Evolutionary conservation across 2,888 invertebrate species (phyloP).

Genomic region (Drosophila sordidula): DNA sequence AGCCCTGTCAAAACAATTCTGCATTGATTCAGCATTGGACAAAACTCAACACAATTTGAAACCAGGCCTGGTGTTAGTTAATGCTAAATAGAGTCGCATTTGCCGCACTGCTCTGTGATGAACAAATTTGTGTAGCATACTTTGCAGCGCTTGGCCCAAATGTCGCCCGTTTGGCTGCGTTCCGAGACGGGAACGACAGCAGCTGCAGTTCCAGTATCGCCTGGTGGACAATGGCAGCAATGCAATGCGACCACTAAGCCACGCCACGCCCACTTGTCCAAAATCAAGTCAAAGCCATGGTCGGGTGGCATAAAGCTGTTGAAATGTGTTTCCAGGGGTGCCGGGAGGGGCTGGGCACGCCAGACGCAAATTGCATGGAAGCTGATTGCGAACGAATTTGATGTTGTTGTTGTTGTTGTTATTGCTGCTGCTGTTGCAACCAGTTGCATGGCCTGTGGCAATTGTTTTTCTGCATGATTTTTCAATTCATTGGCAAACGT

Average conservation of each 20-base stretch:
- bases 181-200: slow-evolving; percentile 1
- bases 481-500: slow-evolving; percentile 41
- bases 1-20: slow-evolving; percentile 2
- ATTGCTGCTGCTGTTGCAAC: slow-evolving; percentile 34
- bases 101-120: slow-evolving; percentile 4
- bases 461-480: slow-evolving; percentile 63
- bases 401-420: neutral
- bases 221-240: slow-evolving; percentile 1
- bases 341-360: neutral
- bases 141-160: slow-evolving; percentile 23
- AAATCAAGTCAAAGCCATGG: slow-evolving; percentile 25
- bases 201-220: slow-evolving; percentile 5
- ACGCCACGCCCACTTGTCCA: slow-evolving; percentile 2
- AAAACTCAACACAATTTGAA: slow-evolving; percentile 23
- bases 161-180: slow-evolving; percentile 1
- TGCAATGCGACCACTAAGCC: slow-evolving; percentile 41
- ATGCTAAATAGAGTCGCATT: neutral
- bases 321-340: slow-evolving; percentile 28
- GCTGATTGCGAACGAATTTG: slow-evolving; percentile 24
- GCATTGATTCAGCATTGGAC: slow-evolving; percentile 5
- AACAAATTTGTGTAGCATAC: slow-evolving; percentile 19
- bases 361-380: slow-evolving; percentile 46
- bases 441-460: slow-evolving; percentile 39
- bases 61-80: neutral
- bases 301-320: slow-evolving; percentile 8